A percentile compares a stretch with the other conserved stretches of the same genome.
Conservation (phyloP, 2,113 vertebrate genomes). For the Rostratula benghalensis region DNA sequence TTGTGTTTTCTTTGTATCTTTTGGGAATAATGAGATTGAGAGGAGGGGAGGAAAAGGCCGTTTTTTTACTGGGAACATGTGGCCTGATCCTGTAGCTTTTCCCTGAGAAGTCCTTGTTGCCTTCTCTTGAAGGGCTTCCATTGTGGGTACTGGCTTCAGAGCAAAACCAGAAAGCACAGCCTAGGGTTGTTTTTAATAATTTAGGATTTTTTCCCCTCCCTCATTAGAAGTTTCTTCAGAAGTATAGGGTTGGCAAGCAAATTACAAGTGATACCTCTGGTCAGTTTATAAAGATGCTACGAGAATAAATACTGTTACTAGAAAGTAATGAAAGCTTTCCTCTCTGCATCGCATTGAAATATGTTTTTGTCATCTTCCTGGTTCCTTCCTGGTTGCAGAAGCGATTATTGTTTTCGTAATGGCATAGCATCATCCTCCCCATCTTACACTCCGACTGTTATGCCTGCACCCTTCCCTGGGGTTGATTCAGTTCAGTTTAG, state of each 20-base stretch:
- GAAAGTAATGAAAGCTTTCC: constrained; percentile 9
- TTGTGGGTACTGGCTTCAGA: neutral
- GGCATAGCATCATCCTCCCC: neutral
- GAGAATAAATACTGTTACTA: neutral
- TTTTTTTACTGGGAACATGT: neutral
- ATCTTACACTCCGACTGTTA: neutral
- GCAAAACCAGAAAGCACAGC: neutral
- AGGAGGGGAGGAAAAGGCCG: neutral
- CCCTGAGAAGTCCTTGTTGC: neutral
- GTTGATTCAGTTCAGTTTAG: neutral
- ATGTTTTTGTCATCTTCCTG: neutral
- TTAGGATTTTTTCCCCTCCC: neutral
- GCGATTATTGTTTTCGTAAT: neutral
- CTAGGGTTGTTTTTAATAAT: neutral
- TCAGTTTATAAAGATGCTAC: neutral
- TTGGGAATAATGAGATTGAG: constrained; percentile 22
- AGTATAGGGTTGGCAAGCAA: neutral
- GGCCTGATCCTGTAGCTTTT: neutral
- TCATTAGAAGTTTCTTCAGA: neutral
- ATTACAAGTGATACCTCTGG: neutral
- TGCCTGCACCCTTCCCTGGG: neutral
- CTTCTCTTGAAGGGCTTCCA: neutral
- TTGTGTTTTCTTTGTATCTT: constrained; percentile 60
- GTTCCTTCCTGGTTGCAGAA: neutral
- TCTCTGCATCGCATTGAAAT: neutral